Conservation (phyloP, 2,888 invertebrate genomes). For the Drosophila neutralis region DNA sequence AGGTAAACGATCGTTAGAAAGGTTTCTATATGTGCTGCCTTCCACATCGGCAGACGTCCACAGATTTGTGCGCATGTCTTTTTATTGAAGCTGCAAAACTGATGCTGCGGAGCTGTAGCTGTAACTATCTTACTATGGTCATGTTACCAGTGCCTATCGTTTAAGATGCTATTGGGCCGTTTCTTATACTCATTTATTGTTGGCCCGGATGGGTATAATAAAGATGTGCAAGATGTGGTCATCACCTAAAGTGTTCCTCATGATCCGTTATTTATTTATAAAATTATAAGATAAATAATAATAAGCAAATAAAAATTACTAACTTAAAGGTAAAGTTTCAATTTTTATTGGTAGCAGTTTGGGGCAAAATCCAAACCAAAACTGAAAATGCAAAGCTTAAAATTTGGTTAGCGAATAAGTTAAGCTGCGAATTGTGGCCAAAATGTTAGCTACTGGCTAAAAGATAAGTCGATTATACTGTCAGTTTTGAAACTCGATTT, state of each 20-base stretch:
- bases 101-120: conserved; percentile 33
- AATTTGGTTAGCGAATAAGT: not conserved
- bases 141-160: conserved; percentile 72
- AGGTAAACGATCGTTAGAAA: conserved; percentile 82
- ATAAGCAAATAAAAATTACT: not conserved
- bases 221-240: conserved; percentile 1
- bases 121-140: conserved; percentile 68
- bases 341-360: not conserved
- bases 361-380: not conserved
- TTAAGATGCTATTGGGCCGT: conserved; percentile 73
- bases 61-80: conserved; percentile 76
- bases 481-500: not conserved
- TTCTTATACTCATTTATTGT: conserved; percentile 12
- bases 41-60: conserved; percentile 53
- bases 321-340: not conserved
- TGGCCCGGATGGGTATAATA: not conserved
- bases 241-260: not conserved
- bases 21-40: conserved; percentile 64
- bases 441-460: not conserved
- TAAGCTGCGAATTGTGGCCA: not conserved
- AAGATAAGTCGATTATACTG: not conserved
- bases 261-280: not conserved
- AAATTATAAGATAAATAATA: not conserved
- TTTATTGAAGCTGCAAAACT: conserved; percentile 67
- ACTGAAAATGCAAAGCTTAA: not conserved